Evolutionary conservation across 2,797 vertebrate species (phyloP).

Genomic region (Channa striata): DNA sequence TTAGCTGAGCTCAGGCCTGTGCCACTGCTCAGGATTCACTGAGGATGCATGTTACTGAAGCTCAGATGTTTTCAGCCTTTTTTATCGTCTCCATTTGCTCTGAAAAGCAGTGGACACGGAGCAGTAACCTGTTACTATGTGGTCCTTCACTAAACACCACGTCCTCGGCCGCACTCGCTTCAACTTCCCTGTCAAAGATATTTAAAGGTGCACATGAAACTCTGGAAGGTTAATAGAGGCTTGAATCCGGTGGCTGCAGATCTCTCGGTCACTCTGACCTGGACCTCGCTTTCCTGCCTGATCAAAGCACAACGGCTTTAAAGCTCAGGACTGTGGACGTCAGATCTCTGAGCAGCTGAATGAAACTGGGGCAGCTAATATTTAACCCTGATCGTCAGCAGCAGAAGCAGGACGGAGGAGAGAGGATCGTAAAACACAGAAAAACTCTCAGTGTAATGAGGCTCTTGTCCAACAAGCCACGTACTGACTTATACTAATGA

Average conservation of each 20-base stretch:
- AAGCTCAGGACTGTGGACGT: constrained; percentile 8
- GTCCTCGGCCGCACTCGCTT: too few species aligned
- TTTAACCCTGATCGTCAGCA: constrained; percentile 1
- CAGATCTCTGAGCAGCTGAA: constrained; percentile 44
- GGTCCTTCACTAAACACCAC: too few species aligned
- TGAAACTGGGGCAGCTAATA: constrained; percentile 22
- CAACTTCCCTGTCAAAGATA: constrained; percentile 1
- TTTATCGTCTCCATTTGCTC: too few species aligned
- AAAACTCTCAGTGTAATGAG: neutral
- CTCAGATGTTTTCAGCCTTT: too few species aligned
- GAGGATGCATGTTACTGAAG: too few species aligned
- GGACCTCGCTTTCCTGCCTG: constrained; percentile 9
- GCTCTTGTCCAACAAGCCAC: neutral
- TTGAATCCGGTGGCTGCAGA: constrained; percentile 5
- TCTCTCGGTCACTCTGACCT: constrained; percentile 7
- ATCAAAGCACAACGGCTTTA: constrained; percentile 35
- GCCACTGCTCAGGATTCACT: too few species aligned
- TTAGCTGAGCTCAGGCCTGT: too few species aligned
- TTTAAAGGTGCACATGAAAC: constrained; percentile 6
- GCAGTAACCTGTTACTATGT: too few species aligned
- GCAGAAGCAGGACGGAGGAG: neutral
- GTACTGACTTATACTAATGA: neutral
- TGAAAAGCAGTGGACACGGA: too few species aligned
- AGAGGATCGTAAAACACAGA: neutral
- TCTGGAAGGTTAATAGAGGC: constrained; percentile 35